Evolutionary conservation across 2,113 vertebrate species (phyloP).

Genomic region (Suricata suricatta): DNA sequence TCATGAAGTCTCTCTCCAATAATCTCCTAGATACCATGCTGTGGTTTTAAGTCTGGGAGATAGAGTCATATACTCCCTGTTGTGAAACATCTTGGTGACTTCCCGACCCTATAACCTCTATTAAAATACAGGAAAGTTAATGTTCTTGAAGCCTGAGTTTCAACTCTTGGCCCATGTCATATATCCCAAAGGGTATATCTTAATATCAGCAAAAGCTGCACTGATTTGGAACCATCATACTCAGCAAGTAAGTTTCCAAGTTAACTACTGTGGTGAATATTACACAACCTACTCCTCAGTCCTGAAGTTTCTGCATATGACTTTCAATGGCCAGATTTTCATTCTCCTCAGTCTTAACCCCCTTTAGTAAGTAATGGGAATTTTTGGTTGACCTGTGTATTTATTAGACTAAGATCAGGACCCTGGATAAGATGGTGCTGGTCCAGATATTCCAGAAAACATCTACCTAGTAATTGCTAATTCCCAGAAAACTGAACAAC

Average conservation of each 20-base stretch:
- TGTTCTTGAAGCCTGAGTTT: neutral
- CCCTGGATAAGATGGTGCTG: neutral
- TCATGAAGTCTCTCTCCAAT: neutral
- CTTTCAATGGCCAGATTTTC: neutral
- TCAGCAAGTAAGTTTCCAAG: neutral
- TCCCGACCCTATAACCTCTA: neutral
- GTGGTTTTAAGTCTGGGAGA: neutral
- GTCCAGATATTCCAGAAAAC: neutral
- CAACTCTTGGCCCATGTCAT: neutral
- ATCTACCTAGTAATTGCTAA: neutral
- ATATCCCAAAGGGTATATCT: neutral
- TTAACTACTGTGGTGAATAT: neutral
- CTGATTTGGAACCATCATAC: neutral
- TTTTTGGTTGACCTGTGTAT: neutral
- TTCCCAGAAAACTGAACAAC: neutral
- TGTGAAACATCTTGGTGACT: neutral
- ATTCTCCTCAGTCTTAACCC: neutral
- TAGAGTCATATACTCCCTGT: neutral
- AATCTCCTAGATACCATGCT: neutral
- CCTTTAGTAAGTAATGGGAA: neutral
- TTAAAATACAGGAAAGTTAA: constrained; percentile 18
- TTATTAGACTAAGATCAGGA: neutral
- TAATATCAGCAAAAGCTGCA: neutral
- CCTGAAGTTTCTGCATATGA: neutral
- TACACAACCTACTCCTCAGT: neutral